phyloP scores from a whole-genome alignment of 2,797 vertebrate genomes.

The Lacerta bilineata region DNA sequence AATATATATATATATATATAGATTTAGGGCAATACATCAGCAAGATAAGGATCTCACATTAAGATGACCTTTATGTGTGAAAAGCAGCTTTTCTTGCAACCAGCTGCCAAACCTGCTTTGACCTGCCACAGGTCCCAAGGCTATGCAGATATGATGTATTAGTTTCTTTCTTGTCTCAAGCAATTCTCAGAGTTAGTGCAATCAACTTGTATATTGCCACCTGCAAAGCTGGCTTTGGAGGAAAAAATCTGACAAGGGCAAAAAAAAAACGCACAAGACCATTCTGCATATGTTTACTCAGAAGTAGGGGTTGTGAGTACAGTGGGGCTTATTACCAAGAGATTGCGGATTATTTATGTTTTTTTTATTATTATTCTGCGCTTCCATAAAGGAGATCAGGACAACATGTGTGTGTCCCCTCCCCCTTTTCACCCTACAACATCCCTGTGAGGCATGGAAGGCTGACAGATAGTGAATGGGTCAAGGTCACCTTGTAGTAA shows the following conservation, averaged over 20 bases:
- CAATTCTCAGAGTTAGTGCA: conserved; percentile 42
- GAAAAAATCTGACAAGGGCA: conserved; percentile 21
- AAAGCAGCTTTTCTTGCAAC: conserved; percentile 71
- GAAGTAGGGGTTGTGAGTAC: background rate
- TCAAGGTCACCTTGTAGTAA: background rate
- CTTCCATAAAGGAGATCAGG: background rate
- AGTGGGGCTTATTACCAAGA: background rate
- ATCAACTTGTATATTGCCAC: conserved; percentile 43
- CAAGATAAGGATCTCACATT: conserved; percentile 68
- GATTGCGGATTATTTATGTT: background rate
- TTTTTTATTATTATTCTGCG: background rate
- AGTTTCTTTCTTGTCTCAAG: conserved; percentile 59
- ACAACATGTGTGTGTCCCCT: background rate
- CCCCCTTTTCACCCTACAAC: background rate
- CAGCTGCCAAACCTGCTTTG: conserved; percentile 70
- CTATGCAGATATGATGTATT: conserved; percentile 57
- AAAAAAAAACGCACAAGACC: background rate
- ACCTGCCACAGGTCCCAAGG: conserved; percentile 67
- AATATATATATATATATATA: conserved; percentile 32
- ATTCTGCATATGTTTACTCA: background rate
- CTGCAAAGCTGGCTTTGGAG: conserved; percentile 33
- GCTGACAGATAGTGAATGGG: background rate
- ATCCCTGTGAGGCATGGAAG: background rate
- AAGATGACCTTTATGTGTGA: conserved; percentile 70
- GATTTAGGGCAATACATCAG: conserved; percentile 66